Evolutionary conservation across 2,888 invertebrate species (phyloP).

Genomic region (Matsumyia berberina): DNA sequence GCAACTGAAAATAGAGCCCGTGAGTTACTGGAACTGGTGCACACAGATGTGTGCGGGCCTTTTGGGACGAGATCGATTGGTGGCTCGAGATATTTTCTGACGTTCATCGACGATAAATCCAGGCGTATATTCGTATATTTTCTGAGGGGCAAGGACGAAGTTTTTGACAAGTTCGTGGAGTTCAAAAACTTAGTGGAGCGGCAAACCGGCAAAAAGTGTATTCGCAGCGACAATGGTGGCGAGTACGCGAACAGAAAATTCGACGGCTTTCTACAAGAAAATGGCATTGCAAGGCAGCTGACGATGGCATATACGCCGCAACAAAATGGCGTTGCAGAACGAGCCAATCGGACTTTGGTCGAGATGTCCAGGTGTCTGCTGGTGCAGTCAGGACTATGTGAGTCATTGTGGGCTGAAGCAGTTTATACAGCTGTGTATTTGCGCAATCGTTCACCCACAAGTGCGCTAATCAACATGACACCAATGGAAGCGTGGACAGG

Average conservation of each 20-base stretch:
- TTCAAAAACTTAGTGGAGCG: constrained; percentile 57
- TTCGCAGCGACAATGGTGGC: constrained; percentile 64
- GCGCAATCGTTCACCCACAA: constrained; percentile 59
- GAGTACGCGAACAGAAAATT: constrained; percentile 58
- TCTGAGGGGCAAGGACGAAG: constrained; percentile 55
- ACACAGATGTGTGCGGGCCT: constrained; percentile 41
- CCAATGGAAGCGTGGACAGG: too few relatives aligned
- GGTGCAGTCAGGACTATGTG: constrained; percentile 24
- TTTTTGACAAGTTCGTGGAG: constrained; percentile 50
- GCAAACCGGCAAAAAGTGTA: constrained; percentile 41
- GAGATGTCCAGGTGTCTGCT: constrained; percentile 62
- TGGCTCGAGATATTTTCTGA: constrained; percentile 55
- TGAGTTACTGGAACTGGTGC: constrained; percentile 45
- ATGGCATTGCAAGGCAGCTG: constrained; percentile 69
- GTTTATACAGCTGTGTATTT: constrained; percentile 48
- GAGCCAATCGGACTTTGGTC: constrained; percentile 70
- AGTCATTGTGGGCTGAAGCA: constrained; percentile 66
- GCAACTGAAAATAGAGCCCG: constrained; percentile 44
- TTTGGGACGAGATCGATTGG: constrained; percentile 53
- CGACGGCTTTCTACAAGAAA: constrained; percentile 47
- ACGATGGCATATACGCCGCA: constrained; percentile 76
- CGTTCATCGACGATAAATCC: constrained; percentile 65
- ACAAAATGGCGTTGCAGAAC: constrained; percentile 76
- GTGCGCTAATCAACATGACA: too few relatives aligned
- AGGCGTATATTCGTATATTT: constrained; percentile 56